Conservation (phyloP, 2,888 invertebrate species). For the Drosophila hawaiiensis region DNA sequence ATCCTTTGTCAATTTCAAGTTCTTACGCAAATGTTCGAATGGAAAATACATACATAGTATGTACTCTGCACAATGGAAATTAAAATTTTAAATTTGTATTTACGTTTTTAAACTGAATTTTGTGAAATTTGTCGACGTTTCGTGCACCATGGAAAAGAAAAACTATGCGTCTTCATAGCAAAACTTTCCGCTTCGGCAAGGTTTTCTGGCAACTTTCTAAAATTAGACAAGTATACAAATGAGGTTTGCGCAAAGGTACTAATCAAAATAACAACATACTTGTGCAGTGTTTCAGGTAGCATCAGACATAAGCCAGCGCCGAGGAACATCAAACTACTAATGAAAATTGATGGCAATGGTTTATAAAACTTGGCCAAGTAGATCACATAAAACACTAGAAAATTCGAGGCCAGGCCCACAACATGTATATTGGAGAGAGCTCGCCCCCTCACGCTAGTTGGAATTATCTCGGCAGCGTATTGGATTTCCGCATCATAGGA, state of each 20-base stretch:
- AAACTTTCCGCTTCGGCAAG: constrained; percentile 87
- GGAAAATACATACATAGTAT: constrained; percentile 42
- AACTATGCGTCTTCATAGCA: constrained; percentile 86
- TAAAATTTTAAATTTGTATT: not conserved
- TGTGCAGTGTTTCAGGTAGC: constrained; percentile 87
- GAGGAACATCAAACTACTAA: constrained; percentile 86
- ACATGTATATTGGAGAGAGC: constrained; percentile 88
- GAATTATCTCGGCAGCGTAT: constrained; percentile 88
- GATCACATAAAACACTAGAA: constrained; percentile 87
- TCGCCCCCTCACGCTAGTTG: constrained; percentile 88
- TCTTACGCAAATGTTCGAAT: not conserved
- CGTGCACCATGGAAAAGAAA: constrained; percentile 85
- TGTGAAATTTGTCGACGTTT: constrained; percentile 13
- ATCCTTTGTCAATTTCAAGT: not conserved
- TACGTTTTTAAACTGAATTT: not conserved
- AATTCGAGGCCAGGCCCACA: constrained; percentile 87
- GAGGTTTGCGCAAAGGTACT: not conserved
- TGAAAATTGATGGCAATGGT: constrained; percentile 86
- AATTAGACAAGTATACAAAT: not conserved
- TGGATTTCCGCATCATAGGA: constrained; percentile 89
- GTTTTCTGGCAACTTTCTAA: constrained; percentile 86
- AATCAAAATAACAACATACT: constrained; percentile 81
- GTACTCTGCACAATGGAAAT: not conserved
- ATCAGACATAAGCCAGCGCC: constrained; percentile 87
- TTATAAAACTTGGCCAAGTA: constrained; percentile 85